phyloP scores from a whole-genome alignment of 2,797 vertebrate species.

The Hydrolagus colliei region DNA sequence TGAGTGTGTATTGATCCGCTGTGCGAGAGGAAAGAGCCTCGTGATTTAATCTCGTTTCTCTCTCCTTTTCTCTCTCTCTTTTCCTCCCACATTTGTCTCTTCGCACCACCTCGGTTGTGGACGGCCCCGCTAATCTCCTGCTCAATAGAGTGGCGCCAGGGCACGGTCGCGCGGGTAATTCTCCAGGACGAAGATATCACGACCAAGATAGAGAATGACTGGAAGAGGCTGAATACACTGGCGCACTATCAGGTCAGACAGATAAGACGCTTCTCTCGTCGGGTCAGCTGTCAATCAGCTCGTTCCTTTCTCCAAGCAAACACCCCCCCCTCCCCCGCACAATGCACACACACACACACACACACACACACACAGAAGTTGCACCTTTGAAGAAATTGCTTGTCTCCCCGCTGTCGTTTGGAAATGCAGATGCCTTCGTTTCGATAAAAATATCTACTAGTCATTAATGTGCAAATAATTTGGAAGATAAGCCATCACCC shows the following conservation, averaged over 20 bases:
- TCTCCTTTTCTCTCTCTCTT: background rate
- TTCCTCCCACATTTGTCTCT: background rate
- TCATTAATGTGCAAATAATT: conserved; percentile 61
- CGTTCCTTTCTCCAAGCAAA: no score
- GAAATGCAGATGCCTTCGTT: background rate
- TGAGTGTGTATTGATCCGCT: background rate
- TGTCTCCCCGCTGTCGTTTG: background rate
- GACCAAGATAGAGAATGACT: conserved; percentile 94
- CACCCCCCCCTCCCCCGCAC: no score
- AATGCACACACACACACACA: background rate
- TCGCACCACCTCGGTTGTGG: background rate
- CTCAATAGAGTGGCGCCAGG: conserved; percentile 84
- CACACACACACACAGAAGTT: conserved; percentile 11
- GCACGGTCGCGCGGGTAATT: conserved; percentile 80
- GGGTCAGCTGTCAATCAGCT: conserved; percentile 33
- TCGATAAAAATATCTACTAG: conserved; percentile 40
- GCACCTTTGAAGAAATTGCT: no score
- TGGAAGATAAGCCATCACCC: conserved; percentile 43
- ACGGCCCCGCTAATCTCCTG: conserved; percentile 3
- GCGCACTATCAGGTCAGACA: conserved; percentile 69
- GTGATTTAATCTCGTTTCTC: background rate
- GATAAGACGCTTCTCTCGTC: background rate
- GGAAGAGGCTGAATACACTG: conserved; percentile 92
- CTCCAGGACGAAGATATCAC: conserved; percentile 92
- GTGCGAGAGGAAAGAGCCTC: background rate